Evolutionary conservation across 2,888 invertebrate species (phyloP), one percentile per base, ranked within the genome.

Genomic region (Melinaea marsaeus): DNA sequence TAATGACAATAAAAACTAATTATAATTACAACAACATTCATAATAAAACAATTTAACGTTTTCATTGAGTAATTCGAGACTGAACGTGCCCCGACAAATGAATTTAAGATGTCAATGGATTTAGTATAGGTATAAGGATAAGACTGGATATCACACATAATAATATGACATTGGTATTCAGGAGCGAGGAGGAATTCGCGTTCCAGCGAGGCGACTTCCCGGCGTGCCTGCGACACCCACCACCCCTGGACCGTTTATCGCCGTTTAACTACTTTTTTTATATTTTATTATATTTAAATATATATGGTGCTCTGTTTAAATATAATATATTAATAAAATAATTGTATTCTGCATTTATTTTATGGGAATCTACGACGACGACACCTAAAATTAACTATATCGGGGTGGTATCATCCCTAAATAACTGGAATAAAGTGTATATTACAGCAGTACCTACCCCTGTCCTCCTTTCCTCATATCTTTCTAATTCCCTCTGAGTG

Each of bases 81-180:
- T 68, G 74, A 73, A 84, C 88, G 88, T 87, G 88, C 79, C 74
- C 75, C 72, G 80, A 76, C 70, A 80, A 75, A 69, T 76, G 79
- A 85, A 76, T 64, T 46, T 80, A 77, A 81, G 84, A 84, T 77
- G 79, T 84, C 80, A 83, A 82, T 83, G 80, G 76, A 74, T 78
- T 74, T 75, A 72, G 69, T 71, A 74, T 76, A 72, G 72, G 74
- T 79, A 77, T 84, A 81, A 75, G 80, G 83, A 80, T 85, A 86
- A 84, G 84, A 79, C 77, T 72, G 78, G 77, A 83, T 83, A 85
- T 88, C 86, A 85, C 86, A 88, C 88, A 90, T 87, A 87, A 88
- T 89, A 88, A 88, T 86, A 87, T 80, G 83, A 78, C 85, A 81
- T 85, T 82, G 90, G 90, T 85, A 90, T 90, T 85, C 86, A 75